A percentile compares a stretch with the other conserved stretches of the same genome.
Evolutionary conservation across 2,888 invertebrate genomes (phyloP).

Genomic region (Anthophora plumipes): DNA sequence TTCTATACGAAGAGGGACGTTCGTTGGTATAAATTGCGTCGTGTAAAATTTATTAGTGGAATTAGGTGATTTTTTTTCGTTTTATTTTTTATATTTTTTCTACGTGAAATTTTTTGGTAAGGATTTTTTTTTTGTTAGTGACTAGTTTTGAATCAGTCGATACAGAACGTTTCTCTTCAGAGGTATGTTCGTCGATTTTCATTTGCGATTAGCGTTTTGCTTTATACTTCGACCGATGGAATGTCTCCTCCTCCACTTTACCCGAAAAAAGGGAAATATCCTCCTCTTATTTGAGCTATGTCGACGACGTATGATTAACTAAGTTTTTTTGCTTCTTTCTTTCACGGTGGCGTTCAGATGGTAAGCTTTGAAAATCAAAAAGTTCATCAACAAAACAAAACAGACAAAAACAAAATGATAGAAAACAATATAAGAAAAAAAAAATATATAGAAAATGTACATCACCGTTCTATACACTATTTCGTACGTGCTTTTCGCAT

Average conservation of each 20-base stretch:
- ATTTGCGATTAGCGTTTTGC: constrained; percentile 61
- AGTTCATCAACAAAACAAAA: constrained; percentile 33
- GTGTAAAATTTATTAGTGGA: too few relatives aligned
- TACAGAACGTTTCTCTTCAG: background rate
- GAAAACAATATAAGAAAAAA: background rate
- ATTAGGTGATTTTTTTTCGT: too few relatives aligned
- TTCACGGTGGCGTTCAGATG: constrained; percentile 82
- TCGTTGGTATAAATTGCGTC: background rate
- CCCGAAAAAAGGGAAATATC: background rate
- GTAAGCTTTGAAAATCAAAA: constrained; percentile 76
- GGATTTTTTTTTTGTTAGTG: background rate
- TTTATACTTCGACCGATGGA: constrained; percentile 22
- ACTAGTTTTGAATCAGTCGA: background rate
- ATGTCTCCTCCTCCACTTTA: constrained; percentile 7
- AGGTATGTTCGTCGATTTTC: constrained; percentile 31
- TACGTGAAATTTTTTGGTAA: background rate
- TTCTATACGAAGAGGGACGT: constrained; percentile 5
- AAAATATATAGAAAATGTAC: constrained; percentile 30
- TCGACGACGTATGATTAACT: constrained; percentile 63
- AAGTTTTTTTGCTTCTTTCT: constrained; percentile 71
- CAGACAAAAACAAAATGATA: constrained; percentile 9
- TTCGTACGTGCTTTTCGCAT: constrained; percentile 63
- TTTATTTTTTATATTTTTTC: too few relatives aligned
- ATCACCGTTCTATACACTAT: constrained; percentile 56
- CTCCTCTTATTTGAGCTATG: background rate